A percentile compares a stretch with the other conserved stretches of the same genome.
Conservation (phyloP, 2,113 vertebrate species). For the Phylloscopus trochilus region DNA sequence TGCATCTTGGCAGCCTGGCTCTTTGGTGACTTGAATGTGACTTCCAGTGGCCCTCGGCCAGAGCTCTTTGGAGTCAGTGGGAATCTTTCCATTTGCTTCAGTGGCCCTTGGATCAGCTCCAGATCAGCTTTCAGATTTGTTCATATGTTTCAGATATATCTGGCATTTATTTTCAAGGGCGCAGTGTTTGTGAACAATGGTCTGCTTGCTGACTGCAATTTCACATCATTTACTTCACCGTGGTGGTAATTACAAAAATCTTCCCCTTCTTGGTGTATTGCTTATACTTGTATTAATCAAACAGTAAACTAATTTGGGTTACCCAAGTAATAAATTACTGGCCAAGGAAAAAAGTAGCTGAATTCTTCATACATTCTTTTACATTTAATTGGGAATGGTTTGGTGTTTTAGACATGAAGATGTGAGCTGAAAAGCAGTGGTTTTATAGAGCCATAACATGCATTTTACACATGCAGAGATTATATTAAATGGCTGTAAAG, state of each 20-base stretch:
- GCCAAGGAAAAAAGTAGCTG: neutral
- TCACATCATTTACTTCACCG: neutral
- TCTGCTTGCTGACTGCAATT: neutral
- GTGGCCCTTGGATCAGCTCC: conserved; percentile 9
- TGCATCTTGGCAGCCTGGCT: neutral
- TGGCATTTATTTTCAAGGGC: conserved; percentile 38
- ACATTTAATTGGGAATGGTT: neutral
- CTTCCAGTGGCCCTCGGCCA: conserved; percentile 1
- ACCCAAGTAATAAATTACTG: neutral
- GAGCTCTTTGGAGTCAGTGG: neutral
- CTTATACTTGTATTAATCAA: neutral
- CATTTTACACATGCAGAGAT: neutral
- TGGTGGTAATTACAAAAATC: neutral
- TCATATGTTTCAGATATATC: conserved; percentile 15
- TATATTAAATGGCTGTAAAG: neutral
- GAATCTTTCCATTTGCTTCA: conserved; percentile 19
- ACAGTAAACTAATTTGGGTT: neutral
- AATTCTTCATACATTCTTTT: neutral
- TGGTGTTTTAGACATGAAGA: neutral
- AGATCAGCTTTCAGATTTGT: conserved; percentile 31
- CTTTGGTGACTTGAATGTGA: neutral
- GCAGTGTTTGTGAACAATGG: neutral
- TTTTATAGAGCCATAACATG: neutral
- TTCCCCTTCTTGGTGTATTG: neutral
- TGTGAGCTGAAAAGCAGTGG: neutral